Conservation (phyloP, 2,888 invertebrate genomes). For the Gortyna flavago region DNA sequence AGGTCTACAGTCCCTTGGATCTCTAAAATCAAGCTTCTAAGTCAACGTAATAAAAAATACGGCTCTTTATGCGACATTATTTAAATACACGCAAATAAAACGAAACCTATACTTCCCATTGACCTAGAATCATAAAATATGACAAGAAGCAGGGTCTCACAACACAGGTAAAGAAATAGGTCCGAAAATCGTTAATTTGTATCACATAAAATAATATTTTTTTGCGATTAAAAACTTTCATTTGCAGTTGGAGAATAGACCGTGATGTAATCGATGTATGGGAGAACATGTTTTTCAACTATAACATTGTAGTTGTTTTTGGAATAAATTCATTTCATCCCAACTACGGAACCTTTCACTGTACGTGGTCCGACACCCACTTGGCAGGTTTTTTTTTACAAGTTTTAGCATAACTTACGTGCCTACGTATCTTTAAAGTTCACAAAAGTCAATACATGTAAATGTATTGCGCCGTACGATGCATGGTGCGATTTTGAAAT, state of each 20-base stretch:
- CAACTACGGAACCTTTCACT: neutral
- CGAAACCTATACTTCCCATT: neutral
- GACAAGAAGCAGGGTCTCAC: neutral
- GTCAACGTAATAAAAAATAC: neutral
- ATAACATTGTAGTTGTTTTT: neutral
- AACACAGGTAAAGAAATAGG: neutral
- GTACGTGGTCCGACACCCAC: neutral
- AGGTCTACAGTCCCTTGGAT: neutral
- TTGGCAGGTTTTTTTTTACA: neutral
- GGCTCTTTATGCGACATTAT: neutral
- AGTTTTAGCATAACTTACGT: neutral
- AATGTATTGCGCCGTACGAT: constrained; percentile 46
- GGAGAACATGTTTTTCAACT: neutral
- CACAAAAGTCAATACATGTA: constrained; percentile 59
- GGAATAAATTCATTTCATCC: neutral
- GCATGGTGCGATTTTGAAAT: constrained; percentile 50
- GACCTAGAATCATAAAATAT: neutral
- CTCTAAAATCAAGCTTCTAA: neutral
- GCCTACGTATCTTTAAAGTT: constrained; percentile 43
- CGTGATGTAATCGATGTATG: neutral
- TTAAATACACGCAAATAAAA: neutral
- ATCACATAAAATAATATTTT: neutral
- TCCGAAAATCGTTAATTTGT: neutral
- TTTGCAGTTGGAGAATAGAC: neutral
- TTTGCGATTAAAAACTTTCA: neutral